phyloP scores from a whole-genome alignment of 2,797 vertebrate genomes.

The Pygocentrus nattereri region DNA sequence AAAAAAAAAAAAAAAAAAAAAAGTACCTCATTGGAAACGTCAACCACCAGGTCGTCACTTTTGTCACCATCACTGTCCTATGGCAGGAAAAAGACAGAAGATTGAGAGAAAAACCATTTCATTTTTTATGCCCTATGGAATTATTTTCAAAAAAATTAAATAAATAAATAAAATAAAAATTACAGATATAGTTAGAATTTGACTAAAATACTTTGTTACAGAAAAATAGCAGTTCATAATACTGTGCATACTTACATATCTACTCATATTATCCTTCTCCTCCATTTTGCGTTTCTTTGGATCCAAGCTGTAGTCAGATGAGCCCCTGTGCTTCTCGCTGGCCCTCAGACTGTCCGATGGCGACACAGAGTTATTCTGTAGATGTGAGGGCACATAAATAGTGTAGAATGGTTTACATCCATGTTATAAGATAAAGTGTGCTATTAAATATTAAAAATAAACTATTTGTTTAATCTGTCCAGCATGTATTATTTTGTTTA shows the following conservation, averaged over 20 bases:
- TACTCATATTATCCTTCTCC: conserved; percentile 93
- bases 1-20: no score
- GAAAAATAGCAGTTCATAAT: not conserved
- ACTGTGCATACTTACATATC: conserved; percentile 85
- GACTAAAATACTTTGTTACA: not conserved
- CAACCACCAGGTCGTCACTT: conserved; percentile 95
- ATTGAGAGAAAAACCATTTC: no score
- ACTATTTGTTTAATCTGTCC: no score
- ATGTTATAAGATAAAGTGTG: not conserved
- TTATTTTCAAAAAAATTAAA: no score
- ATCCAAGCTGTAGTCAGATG: conserved; percentile 89
- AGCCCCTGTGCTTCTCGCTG: conserved; percentile 92
- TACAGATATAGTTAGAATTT: not conserved
- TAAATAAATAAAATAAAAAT: not conserved
- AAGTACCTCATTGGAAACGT: conserved; percentile 93
- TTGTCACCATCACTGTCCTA: conserved; percentile 98
- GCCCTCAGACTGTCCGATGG: conserved; percentile 92
- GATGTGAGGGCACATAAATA: not conserved
- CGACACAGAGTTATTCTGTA: conserved; percentile 93
- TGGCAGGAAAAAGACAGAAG: conserved; percentile 46
- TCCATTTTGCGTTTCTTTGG: conserved; percentile 95
- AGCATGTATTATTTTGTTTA: no score
- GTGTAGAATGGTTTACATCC: not conserved
- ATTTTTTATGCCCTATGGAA: no score
- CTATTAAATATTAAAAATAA: not conserved